A percentile compares a stretch with the other conserved stretches of the same genome.
Conservation (phyloP, 2,888 invertebrate genomes). For the Tiliacea aurago region DNA sequence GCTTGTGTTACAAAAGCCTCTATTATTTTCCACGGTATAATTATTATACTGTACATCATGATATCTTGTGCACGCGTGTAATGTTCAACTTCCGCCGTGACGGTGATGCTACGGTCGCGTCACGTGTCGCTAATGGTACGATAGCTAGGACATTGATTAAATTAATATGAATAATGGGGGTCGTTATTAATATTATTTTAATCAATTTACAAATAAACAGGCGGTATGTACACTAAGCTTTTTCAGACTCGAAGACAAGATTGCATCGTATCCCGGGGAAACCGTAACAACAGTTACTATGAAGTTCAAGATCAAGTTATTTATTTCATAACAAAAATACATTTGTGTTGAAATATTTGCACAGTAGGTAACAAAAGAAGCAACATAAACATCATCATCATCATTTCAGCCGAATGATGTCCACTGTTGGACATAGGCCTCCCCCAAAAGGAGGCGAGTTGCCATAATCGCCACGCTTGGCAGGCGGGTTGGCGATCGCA, state of each 20-base stretch:
- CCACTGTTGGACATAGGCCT: too few species aligned
- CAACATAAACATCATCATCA: too few species aligned
- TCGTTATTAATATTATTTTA: too few species aligned
- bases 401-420: too few species aligned
- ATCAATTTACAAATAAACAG: neutral
- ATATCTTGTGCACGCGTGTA: constrained; percentile 5
- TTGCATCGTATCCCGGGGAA: neutral
- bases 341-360: too few species aligned
- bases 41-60: constrained; percentile 17
- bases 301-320: too few species aligned
- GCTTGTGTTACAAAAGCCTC: neutral
- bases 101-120: neutral
- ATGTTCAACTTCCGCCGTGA: constrained; percentile 3
- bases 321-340: too few species aligned
- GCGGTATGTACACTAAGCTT: too few species aligned
- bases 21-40: constrained; percentile 12
- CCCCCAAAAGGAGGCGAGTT: too few species aligned
- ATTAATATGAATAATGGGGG: neutral
- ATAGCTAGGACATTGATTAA: neutral
- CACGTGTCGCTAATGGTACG: constrained; percentile 7
- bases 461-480: too few species aligned
- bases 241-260: neutral
- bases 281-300: neutral
- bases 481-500: too few species aligned
- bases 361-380: too few species aligned